Evolutionary conservation across 2,888 invertebrate genomes (phyloP), one percentile per base, ranked within the genome.

Genomic region (Frankliniella intonsa): DNA sequence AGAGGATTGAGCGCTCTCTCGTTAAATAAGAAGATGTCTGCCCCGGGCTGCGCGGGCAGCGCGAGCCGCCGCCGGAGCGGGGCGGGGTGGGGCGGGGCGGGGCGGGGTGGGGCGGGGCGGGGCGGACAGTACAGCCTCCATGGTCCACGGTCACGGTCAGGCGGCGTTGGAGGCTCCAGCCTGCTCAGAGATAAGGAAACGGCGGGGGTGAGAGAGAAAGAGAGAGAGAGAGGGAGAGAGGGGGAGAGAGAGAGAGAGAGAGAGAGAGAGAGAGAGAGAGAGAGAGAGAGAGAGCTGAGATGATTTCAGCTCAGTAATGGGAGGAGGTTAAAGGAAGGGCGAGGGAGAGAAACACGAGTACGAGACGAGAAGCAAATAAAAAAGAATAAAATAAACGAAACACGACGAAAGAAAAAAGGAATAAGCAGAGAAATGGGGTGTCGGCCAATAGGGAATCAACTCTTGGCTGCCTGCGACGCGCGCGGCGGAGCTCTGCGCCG

Each of bases 11-110:
- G 38, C 38, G 38, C 5, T 38, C 25, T 25, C 69, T 76, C 69
- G 69, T 76, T 76, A 76, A 76, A 76, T 22, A 76, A 76, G 69
- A 76, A 76, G 25, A 76, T 76, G 69, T 76, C 25, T 12, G 69
- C 69, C 69, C 69, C 38, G 69, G 69, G 69, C 38, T 5, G 38
- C 38, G 38, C 38, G 38, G 38, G 5, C 69, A 76, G 25, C 69
- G 69, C 12, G 25, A 12, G 69, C 22, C 22, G 22, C 69, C 22
- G 69, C 65, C 55, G 55, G 55, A 17, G 8, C 55, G 17, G 14
- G 55, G 51, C n/a, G n/a, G n/a, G n/a, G 38, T 5, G 5, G 38
- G 5, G 38, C 38, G 38, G 38, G 38, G 38, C 38, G 38, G 38
- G 38, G 38, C 55, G 12, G 55, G n/a, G 38, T 5, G 5, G 38